These are phyloP conservation scores for Microdon myrmicae DNA, from an alignment of 2,888 invertebrate genomes.

Conservation along the genomic window DNA sequence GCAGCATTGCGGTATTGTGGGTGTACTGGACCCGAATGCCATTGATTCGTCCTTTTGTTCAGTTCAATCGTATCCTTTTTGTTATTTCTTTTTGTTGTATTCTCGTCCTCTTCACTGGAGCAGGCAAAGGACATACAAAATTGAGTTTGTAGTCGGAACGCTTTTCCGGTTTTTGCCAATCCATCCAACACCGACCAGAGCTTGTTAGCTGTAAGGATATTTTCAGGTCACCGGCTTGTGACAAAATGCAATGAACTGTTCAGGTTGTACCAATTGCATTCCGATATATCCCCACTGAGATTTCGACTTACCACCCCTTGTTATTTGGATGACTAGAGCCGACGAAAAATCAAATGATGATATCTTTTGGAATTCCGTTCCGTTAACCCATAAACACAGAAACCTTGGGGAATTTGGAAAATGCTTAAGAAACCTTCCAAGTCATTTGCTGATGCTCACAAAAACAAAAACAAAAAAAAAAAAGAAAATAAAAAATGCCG, in stretches of 20 bases:
- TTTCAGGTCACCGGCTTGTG: slow-evolving; percentile 43
- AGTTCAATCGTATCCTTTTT: slow-evolving; percentile 11
- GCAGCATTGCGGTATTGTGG: too few relatives aligned
- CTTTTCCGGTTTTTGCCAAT: slow-evolving; percentile 9
- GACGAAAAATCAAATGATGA: too few relatives aligned
- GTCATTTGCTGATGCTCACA: too few relatives aligned
- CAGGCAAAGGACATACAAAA: slow-evolving; percentile 28
- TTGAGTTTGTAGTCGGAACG: slow-evolving; percentile 37
- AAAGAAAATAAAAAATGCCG: too few relatives aligned
- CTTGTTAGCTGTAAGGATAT: slow-evolving; percentile 28
- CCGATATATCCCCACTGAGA: slow-evolving; percentile 15
- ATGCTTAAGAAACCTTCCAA: too few relatives aligned
- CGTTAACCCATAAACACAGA: too few relatives aligned
- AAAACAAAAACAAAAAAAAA: too few relatives aligned
- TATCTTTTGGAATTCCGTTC: too few relatives aligned
- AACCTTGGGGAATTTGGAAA: too few relatives aligned
- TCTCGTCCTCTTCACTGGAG: neutral
- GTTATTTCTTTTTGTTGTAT: neutral
- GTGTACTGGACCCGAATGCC: slow-evolving; percentile 28
- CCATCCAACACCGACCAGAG: slow-evolving; percentile 23
- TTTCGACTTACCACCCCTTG: too few relatives aligned
- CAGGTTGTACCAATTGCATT: slow-evolving; percentile 33
- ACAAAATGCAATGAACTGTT: slow-evolving; percentile 44
- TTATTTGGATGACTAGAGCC: too few relatives aligned
- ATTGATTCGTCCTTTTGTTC: slow-evolving; percentile 27